Percentiles rank a stretch among this genome's conserved stretches.
Conservation (phyloP, 2,888 invertebrate genomes). For the Labia minor region DNA sequence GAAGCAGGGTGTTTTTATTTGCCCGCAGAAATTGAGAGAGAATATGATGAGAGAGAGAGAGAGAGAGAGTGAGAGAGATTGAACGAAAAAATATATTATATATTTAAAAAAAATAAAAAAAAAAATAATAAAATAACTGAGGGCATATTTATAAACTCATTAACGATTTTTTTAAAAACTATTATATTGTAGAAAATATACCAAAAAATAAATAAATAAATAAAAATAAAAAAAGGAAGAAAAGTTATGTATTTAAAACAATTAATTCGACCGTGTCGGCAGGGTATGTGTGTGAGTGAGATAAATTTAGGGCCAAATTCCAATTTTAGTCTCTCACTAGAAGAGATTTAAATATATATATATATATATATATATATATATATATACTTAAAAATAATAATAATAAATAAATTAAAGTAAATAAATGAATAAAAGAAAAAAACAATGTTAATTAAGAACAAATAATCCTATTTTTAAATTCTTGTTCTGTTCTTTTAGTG, state of each 20-base stretch:
- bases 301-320: background rate
- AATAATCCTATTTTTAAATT: background rate
- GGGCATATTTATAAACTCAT: background rate
- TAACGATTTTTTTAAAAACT: slow-evolving; percentile 5
- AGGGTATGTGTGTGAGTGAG: slow-evolving; percentile 1
- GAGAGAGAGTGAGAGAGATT: no score
- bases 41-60: no score
- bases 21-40: no score
- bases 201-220: no score
- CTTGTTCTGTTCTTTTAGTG: background rate
- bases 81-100: no score
- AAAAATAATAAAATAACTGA: no score
- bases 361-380: no score
- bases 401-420: no score
- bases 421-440: background rate
- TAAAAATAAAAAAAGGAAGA: no score
- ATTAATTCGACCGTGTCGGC: background rate
- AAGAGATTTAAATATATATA: background rate
- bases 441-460: background rate
- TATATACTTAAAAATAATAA: no score
- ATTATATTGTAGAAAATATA: slow-evolving; percentile 3
- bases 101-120: no score
- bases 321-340: background rate
- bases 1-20: background rate
- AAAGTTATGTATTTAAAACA: background rate